Base-by-base conservation (phyloP, 2,888 invertebrate genomes). In the Conops quadrifasciatus region DNA sequence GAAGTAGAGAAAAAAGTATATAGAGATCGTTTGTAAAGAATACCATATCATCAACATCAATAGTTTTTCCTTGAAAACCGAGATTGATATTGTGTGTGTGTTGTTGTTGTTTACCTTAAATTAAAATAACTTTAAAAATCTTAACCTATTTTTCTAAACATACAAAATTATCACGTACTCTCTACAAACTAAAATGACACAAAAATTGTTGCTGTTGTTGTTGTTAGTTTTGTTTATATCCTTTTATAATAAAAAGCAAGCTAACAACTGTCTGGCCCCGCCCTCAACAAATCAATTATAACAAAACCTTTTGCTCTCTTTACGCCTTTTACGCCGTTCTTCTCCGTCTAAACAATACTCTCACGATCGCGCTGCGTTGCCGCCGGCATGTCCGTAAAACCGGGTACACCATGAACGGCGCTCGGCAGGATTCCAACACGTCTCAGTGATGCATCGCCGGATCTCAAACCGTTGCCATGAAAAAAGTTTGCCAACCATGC, bases 401-500 rank as follows among this genome's bases (percentile, higher is more conserved):
- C 85, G 16, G 80, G 80, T 65, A 84, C 81, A 26, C 82, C 82
- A 69, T 82, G 81, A n/a, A 82, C 83, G 36, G 78, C 77, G 71
- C 80, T 81, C 68, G 83, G 85, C 71, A 84, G 76, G 67, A 85
- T 82, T 67, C 84, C 80, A 11, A 83, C 84, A 45, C 84, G 81
- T 19, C 85, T 75, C 36, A 83, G 70, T 4, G 82, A 82, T 15
- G 83, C 80, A 71, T 85, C 84, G 73, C 91, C 92, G 75, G 89
- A 89, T 76, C 92, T 90, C 74, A 92, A 87, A 71, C 91, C 91
- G 79, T 89, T 91, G 73, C 91, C 92, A 80, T 91, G 91, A 81
- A 94, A 92, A 73, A 94, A 86, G 78, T 92, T 92, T 59, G 92
- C 89, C 79, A 94, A 86, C 93, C 93, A 94, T 72, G 86, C 88